Base-by-base conservation (phyloP, 2,113 vertebrate genomes). In the Arizona elegans region DNA sequence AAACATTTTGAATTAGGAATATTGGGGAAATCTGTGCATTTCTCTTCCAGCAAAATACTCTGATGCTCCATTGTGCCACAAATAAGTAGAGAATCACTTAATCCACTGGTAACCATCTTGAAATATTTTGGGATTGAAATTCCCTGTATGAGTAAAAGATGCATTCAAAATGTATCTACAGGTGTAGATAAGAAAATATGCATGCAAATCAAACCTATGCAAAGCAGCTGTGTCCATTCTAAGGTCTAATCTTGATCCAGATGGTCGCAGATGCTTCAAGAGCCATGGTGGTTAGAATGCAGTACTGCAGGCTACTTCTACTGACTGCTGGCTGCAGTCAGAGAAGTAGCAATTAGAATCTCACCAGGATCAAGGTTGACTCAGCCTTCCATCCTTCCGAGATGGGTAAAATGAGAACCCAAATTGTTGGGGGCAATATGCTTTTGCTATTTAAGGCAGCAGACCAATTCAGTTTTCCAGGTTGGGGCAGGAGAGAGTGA, bases 1-100 rank as follows among this genome's bases (percentile, higher is more conserved):
- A 97, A 96, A 94, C 92, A 91, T 91, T 96, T 93, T 95, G 91
- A 94, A 95, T 89, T 43, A 81, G 33, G 75, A 81, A 81, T 38
- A 81, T 81, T 81, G 75, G 8, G 8, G 33, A 81, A 81, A 81
- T 38, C n/a, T 81, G 15, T 81, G 70, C 33, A 81, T 38, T 75
- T 38, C n/a, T 75, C 65, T 75, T 75, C 70, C 13, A 75, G 13
- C 6, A 75, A 81, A 75, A 81, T 21, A 17, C 2, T 38, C 70
- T 21, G 33, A 81, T 43, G 8, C 19, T 81, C 33, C 17, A 43
- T 43, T 81, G 75, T 21, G 15, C 75, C 75, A 43, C 11, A 59
- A 89, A 89, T 55, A 54, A n/a, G 2, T 26, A 87, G 12, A n/a
- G 13, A 87, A 53, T 26, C 13, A 0, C 12, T 33, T n/a, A 33